A percentile compares a stretch with the other conserved stretches of the same genome.
Evolutionary conservation across 2,888 invertebrate genomes (phyloP).

Genomic region (Dyspetes luteomarginatus): DNA sequence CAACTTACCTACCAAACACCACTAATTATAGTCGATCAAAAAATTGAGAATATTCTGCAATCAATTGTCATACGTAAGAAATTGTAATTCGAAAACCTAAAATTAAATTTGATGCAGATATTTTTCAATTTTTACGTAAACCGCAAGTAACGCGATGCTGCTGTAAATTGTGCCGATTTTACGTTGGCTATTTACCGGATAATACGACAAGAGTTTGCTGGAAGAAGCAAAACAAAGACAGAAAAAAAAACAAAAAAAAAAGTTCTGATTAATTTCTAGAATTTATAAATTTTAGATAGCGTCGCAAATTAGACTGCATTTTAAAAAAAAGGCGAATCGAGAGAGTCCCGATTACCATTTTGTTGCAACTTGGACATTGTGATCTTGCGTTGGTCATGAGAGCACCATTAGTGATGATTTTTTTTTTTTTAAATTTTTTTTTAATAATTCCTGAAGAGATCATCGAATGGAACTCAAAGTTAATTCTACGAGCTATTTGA

Average conservation of each 20-base stretch:
- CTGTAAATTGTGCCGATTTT: slow-evolving; percentile 9
- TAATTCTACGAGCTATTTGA: slow-evolving; percentile 39
- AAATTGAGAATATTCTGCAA: slow-evolving; percentile 24
- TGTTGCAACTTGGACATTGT: slow-evolving; percentile 13
- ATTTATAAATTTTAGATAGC: slow-evolving; percentile 44
- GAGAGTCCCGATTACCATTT: slow-evolving; percentile 13
- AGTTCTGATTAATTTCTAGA: slow-evolving; percentile 27
- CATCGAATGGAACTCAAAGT: slow-evolving; percentile 19
- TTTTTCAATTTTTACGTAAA: slow-evolving; percentile 18
- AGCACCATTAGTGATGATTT: not conserved
- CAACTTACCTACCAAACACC: slow-evolving; percentile 34
- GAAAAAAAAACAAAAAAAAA: slow-evolving; percentile 1
- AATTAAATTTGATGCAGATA: slow-evolving; percentile 6
- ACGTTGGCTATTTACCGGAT: slow-evolving; percentile 14
- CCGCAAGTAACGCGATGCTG: slow-evolving; percentile 24
- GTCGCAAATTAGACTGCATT: slow-evolving; percentile 39
- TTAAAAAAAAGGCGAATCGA: slow-evolving; percentile 8
- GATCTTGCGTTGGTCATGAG: slow-evolving; percentile 27
- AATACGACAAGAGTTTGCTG: not conserved
- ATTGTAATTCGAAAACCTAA: not conserved
- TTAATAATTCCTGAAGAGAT: slow-evolving; percentile 14
- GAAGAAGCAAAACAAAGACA: not conserved
- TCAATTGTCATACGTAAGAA: not conserved
- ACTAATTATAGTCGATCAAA: slow-evolving; percentile 3
- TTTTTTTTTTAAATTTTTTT: not conserved